Conservation (phyloP, 2,888 invertebrate genomes). For the Globia sparganii region DNA sequence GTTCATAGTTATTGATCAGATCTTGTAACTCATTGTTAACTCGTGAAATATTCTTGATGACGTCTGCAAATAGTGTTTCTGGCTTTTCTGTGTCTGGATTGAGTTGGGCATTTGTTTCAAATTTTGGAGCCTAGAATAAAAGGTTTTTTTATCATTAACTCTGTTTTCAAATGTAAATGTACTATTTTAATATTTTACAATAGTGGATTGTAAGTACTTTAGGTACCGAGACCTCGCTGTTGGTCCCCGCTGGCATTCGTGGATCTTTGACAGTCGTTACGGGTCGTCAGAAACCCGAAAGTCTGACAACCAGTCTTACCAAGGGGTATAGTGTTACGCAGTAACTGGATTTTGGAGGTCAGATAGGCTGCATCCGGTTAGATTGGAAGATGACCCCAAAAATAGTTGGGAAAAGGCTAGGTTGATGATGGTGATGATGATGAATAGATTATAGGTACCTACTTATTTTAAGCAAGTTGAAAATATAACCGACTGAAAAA, state of each 20-base stretch:
- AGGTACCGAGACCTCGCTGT: too few relatives aligned
- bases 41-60: conserved; percentile 80
- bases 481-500: not conserved
- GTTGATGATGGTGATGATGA: not conserved
- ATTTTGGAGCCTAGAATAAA: conserved; percentile 54
- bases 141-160: not conserved
- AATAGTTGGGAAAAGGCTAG: not conserved
- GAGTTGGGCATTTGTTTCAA: conserved; percentile 23
- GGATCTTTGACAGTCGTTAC: not conserved
- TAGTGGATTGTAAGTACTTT: not conserved
- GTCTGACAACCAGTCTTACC: not conserved
- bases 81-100: conserved; percentile 32
- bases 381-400: not conserved
- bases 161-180: not conserved
- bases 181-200: not conserved
- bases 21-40: conserved; percentile 79
- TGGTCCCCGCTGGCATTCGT: not conserved
- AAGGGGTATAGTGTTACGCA: not conserved
- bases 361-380: not conserved
- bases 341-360: not conserved
- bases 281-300: not conserved
- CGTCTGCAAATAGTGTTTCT: conserved; percentile 71
- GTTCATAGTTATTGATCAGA: conserved; percentile 78
- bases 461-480: not conserved
- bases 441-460: not conserved